phyloP scores from a whole-genome alignment of 2,113 vertebrate genomes.

The Irena cyanogastra region DNA sequence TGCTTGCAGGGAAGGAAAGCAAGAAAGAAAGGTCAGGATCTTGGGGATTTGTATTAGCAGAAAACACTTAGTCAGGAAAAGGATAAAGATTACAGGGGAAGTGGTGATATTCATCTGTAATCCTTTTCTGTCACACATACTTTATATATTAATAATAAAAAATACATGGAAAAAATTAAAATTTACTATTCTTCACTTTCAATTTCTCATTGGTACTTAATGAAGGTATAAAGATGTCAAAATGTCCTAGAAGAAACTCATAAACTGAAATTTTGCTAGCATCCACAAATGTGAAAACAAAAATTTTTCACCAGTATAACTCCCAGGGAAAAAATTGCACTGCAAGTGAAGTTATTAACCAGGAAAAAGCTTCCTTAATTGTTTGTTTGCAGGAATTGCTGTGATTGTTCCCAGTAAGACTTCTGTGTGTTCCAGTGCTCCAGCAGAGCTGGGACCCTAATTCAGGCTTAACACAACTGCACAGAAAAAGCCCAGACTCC shows the following conservation, averaged over 20 bases:
- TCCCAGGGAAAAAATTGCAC: not conserved
- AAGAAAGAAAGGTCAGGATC: constrained; percentile 50
- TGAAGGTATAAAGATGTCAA: not conserved
- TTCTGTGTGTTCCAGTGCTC: not conserved
- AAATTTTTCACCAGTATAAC: not conserved
- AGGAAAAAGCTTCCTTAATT: not conserved
- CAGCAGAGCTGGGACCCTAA: not conserved
- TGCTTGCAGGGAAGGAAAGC: constrained; percentile 42
- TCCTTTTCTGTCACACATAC: not conserved
- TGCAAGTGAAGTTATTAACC: not conserved
- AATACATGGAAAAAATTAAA: not conserved
- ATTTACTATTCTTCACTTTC: not conserved
- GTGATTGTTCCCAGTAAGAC: not conserved
- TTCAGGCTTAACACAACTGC: not conserved
- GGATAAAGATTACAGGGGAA: constrained; percentile 38
- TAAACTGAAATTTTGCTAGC: not conserved
- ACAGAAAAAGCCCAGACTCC: not conserved
- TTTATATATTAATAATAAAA: not conserved
- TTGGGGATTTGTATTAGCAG: constrained; percentile 37
- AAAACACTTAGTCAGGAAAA: constrained; percentile 40
- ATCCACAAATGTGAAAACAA: not conserved
- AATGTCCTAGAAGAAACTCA: not conserved
- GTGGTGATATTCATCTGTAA: not conserved
- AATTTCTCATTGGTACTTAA: not conserved
- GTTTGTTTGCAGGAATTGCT: not conserved